Conservation (phyloP, 2,888 invertebrate genomes). For the Neuroscelio doddi region DNA sequence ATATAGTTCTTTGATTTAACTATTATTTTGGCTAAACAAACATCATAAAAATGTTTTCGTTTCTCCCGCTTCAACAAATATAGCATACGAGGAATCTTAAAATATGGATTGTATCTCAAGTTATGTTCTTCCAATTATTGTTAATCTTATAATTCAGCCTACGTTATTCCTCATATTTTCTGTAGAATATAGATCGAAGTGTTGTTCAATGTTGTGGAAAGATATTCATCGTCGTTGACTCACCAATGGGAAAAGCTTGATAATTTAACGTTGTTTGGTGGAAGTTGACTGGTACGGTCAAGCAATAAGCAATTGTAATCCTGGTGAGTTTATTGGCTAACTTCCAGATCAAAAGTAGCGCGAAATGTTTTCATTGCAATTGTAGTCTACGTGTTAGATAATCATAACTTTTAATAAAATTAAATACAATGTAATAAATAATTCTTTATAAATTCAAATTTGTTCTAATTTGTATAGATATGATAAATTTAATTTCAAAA, state of each 20-base stretch:
- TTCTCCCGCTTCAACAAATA: no score
- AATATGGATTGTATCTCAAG: no score
- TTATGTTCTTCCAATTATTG: neutral
- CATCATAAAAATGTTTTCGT: no score
- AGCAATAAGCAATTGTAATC: constrained; percentile 63
- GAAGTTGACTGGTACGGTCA: constrained; percentile 61
- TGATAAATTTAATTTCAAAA: no score
- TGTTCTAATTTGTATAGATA: no score
- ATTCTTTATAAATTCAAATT: no score
- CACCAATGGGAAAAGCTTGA: constrained; percentile 39
- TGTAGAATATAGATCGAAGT: constrained; percentile 26
- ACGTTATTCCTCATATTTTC: constrained; percentile 25
- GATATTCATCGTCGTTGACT: constrained; percentile 60
- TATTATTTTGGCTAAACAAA: no score
- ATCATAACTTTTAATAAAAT: constrained; percentile 35
- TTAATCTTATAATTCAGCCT: constrained; percentile 15
- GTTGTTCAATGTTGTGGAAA: constrained; percentile 59
- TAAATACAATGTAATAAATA: no score
- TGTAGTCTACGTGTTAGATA: constrained; percentile 18
- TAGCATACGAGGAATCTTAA: no score
- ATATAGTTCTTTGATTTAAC: no score
- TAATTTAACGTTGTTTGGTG: constrained; percentile 53
- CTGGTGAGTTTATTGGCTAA: constrained; percentile 53
- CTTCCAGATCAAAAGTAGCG: constrained; percentile 41
- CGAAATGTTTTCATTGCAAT: constrained; percentile 25